Evolutionary conservation across 2,797 vertebrate species (phyloP).

Genomic region (Synanceia verrucosa): DNA sequence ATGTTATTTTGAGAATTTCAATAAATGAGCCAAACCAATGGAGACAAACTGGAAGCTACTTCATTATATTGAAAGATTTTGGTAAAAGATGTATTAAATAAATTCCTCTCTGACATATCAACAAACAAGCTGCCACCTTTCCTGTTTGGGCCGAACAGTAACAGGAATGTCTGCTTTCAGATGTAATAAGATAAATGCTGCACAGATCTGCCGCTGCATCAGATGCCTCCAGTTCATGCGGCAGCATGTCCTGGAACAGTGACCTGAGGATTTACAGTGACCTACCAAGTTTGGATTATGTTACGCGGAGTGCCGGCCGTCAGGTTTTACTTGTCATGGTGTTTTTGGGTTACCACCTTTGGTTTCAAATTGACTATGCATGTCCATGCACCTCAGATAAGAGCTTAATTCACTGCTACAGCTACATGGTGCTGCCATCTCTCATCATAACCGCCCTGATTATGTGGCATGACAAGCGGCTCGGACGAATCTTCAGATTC

Average conservation of each 20-base stretch:
- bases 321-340: not conserved
- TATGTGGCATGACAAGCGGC: not conserved
- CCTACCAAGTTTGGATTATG: not conserved
- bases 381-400: not conserved
- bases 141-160: too few relatives aligned
- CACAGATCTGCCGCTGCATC: too few relatives aligned
- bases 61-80: too few relatives aligned
- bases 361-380: slow-evolving; percentile 15
- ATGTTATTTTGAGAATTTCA: too few relatives aligned
- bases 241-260: not conserved
- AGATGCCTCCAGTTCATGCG: too few relatives aligned
- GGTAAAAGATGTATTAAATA: too few relatives aligned
- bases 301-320: not conserved
- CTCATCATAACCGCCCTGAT: slow-evolving; percentile 2
- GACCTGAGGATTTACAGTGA: not conserved
- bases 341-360: slow-evolving; percentile 1
- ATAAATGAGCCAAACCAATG: too few relatives aligned
- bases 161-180: too few relatives aligned
- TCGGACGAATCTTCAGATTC: not conserved
- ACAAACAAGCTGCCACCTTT: too few relatives aligned
- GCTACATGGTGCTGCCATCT: slow-evolving; percentile 6
- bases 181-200: too few relatives aligned
- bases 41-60: too few relatives aligned
- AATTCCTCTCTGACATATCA: too few relatives aligned
- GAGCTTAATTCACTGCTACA: not conserved